These are phyloP conservation scores for Nasonia vitripennis DNA, from an alignment of 1,140 invertebrate species.

Conservation along the genomic window DNA sequence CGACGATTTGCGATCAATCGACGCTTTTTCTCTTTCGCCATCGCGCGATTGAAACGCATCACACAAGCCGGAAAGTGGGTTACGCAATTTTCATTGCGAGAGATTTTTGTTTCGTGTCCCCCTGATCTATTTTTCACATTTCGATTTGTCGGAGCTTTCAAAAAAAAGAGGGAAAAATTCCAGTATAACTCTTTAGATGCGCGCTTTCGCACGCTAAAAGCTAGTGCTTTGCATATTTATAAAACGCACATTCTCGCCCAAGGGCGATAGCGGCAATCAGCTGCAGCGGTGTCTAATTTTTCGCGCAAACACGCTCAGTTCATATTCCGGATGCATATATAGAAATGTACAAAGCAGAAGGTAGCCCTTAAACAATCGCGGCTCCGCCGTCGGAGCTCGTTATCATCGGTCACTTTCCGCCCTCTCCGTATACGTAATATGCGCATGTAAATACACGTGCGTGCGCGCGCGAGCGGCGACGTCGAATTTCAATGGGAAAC, in stretches of 20 bases:
- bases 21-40: neutral
- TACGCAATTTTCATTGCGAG: neutral
- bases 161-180: neutral
- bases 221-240: neutral
- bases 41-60: neutral
- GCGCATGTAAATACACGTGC: neutral
- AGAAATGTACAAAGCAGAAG: neutral
- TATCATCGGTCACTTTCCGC: neutral
- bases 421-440: neutral
- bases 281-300: neutral
- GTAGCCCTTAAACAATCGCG: neutral
- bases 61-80: neutral
- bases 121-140: neutral
- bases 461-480: neutral
- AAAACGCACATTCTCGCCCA: neutral
- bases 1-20: neutral
- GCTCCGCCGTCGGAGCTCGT: neutral
- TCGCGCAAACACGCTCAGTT: neutral
- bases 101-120: neutral
- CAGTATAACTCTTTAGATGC: neutral
- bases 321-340: no score
- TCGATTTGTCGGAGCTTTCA: neutral
- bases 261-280: neutral
- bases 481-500: conserved; percentile 9
- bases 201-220: no score